A percentile compares a stretch with the other conserved stretches of the same genome.
Conservation (phyloP, 2,797 vertebrate species). For the Bradypus variegatus region DNA sequence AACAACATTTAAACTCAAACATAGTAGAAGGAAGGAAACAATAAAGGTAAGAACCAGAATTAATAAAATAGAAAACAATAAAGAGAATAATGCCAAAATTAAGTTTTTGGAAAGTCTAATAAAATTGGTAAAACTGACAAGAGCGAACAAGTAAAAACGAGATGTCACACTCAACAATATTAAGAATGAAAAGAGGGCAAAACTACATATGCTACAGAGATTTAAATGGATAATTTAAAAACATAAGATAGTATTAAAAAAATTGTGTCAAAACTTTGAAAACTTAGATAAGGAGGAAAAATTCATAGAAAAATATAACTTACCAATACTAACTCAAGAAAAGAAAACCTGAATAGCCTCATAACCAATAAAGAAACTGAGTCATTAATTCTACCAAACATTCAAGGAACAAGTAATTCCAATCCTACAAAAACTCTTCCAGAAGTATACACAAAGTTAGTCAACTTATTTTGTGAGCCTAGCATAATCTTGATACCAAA, state of each 20-base stretch:
- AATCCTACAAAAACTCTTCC: not conserved
- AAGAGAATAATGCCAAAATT: not conserved
- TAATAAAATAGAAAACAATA: conserved; percentile 3
- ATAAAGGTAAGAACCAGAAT: not conserved
- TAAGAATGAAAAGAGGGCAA: not conserved
- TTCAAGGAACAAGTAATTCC: not conserved
- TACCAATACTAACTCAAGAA: not conserved
- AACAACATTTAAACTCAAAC: not conserved
- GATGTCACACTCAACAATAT: not conserved
- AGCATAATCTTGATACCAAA: not conserved
- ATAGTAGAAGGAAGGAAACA: not conserved
- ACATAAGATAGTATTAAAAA: not conserved
- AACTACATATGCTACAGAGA: not conserved
- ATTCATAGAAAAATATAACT: not conserved
- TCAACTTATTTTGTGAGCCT: not conserved
- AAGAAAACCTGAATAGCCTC: not conserved
- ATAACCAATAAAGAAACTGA: not conserved
- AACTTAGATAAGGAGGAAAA: not conserved
- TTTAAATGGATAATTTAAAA: not conserved
- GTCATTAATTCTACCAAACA: not conserved
- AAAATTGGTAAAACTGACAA: not conserved
- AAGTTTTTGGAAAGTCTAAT: not conserved
- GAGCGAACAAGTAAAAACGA: not conserved
- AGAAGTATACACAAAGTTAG: not conserved
- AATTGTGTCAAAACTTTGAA: not conserved